Base-by-base conservation (phyloP, 2,888 invertebrate species). In the Habroteleia sp. region DNA sequence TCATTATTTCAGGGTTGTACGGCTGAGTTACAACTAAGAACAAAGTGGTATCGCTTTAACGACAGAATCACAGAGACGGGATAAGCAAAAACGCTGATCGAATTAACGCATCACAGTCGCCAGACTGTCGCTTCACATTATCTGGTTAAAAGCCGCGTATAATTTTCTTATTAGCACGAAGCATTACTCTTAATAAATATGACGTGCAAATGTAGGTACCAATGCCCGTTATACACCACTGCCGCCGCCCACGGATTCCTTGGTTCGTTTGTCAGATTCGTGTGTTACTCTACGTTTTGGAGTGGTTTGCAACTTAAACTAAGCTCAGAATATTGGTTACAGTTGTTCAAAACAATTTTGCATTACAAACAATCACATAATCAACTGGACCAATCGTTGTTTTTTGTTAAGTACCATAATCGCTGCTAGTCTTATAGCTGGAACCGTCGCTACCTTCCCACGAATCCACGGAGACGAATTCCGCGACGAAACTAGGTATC, bases 401-500 rank as follows among this genome's bases (percentile, higher is more conserved):
- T 20, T 35, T 8, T 35, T 23, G n/a, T 16, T 25, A 33, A 75
- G 88, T 94, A 95, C 95, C 95, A 89, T 94, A 94, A 88, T 93
- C 91, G 83, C 91, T 91, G 82, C 92, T 91, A 79, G 92, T 92
- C 84, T 92, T 90, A 89, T 93, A 95, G 89, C 93, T 92, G 81
- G 93, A 92, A 79, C 92, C 92, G 78, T 91, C 91, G 78, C 91
- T 90, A 78, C 91, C 91, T 73, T 90, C 87, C 96, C 96, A 96
- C 77, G 95, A 93, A 86, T 95, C 94, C 46, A 97, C 96, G 87
- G 93, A 93, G 44, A 97, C 95, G 89, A 96, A 97, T 91, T 97
- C 97, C 62, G 95, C 94, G 72, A 96, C 95, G 89, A 96, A 96
- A 78, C 95, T 95, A 25, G 96, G 96, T 83, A 96, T 96, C 84